Base-by-base conservation (phyloP, 2,797 vertebrate genomes). In the Typhlichthys subterraneus region DNA sequence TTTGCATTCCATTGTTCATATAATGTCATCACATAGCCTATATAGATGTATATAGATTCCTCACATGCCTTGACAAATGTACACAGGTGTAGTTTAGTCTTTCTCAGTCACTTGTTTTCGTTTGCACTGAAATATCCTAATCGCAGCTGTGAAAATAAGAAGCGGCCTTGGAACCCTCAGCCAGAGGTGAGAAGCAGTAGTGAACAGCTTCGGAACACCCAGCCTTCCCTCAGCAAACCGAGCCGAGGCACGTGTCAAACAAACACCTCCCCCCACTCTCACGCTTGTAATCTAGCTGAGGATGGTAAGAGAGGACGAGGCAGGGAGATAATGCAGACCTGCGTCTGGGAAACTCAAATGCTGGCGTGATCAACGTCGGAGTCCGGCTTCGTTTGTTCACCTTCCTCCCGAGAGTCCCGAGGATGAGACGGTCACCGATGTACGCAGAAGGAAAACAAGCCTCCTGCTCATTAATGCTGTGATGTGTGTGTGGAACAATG, bases 11-110 rank as follows among this genome's bases (percentile, higher is more conserved):
- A 49, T 67, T 82, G 63, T 84, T 85, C 80, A 68, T 86, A 89
- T 88, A 78, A 73, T 80, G 81, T 86, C 77, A 82, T 84, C 80
- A 79, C 83, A 80, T 82, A 80, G 85, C 82, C 82, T 87, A 82
- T 84, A 86, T 87, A 78, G 75, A 77, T 73, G 67, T 76, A 85
- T 87, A 84, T 85, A 87, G 85, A 81, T 85, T 91, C 81, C 88
- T 90, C 75, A 86, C 87, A 90, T 87, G 87, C 87, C 83, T 82
- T 75, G 69, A 87, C 73, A 86, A 69, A 69, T 85, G 77, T 87
- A 88, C 78, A 83, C 71, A 67, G 76, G 60, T 86, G 82, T 50
- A 64, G 63, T 74, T 69, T 58, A 65, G 67, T 77, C 57, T 77
- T 70, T 70, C 74, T 58, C 48, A 79, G 75, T 82, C 70, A 57